Evolutionary conservation across 2,797 vertebrate species (phyloP).

Genomic region (Myotis planiceps): DNA sequence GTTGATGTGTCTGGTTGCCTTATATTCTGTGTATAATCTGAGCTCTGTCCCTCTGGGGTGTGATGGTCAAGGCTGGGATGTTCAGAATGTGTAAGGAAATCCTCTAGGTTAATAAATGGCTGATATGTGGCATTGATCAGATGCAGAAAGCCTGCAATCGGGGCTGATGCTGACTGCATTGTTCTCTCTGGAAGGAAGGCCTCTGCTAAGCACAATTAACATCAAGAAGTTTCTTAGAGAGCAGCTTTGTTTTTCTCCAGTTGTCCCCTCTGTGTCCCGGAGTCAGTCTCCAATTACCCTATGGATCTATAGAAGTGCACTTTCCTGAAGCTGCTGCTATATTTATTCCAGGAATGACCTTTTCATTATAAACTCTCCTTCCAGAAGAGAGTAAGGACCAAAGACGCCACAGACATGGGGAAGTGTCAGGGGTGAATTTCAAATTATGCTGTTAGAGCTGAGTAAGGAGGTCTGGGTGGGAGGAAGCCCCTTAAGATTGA

Average conservation of each 20-base stretch:
- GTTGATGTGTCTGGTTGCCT: neutral
- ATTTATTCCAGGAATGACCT: conserved; percentile 46
- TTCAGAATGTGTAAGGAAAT: neutral
- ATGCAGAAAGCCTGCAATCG: neutral
- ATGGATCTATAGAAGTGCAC: conserved; percentile 1
- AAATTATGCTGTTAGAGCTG: neutral
- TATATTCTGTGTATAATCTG: neutral
- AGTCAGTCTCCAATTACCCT: conserved; percentile 41
- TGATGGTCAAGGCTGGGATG: neutral
- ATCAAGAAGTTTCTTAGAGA: conserved; percentile 33
- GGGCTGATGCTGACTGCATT: neutral
- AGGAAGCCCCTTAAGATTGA: neutral
- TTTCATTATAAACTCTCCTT: conserved; percentile 41
- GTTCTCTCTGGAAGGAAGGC: conserved; percentile 38
- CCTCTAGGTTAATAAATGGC: neutral
- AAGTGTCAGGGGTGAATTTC: neutral
- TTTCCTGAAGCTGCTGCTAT: neutral
- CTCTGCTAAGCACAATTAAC: neutral
- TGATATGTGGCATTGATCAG: neutral
- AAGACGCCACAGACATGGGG: neutral
- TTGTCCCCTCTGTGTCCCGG: neutral
- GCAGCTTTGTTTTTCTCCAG: neutral
- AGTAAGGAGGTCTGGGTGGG: neutral
- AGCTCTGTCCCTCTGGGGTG: neutral
- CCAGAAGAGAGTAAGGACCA: neutral